A percentile compares a stretch with the other conserved stretches of the same genome.
phyloP scores from a whole-genome alignment of 1,140 invertebrate genomes.

The Phymastichus coffea region DNA sequence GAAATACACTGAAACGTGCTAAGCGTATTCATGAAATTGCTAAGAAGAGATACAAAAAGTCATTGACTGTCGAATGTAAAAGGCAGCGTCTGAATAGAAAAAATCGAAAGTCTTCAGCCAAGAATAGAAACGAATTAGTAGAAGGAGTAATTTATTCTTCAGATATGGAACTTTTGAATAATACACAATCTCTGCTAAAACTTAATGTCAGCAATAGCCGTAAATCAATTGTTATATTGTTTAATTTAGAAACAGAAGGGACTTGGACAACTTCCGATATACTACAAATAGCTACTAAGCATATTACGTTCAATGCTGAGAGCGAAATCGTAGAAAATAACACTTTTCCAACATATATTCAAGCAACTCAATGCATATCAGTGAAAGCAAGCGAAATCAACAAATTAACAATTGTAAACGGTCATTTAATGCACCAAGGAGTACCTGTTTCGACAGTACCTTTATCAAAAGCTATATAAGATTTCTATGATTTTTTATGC shows the following conservation, averaged over 20 bases:
- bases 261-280: conserved; percentile 10
- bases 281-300: conserved; percentile 17
- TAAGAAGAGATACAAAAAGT: no score
- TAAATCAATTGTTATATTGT: conserved; percentile 18
- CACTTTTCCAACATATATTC: conserved; percentile 22
- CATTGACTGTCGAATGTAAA: no score
- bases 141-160: no score
- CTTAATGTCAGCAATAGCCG: no score
- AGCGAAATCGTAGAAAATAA: no score
- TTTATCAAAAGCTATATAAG: conserved; percentile 13
- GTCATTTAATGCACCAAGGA: conserved; percentile 2
- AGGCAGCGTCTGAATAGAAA: no score
- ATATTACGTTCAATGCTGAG: conserved; percentile 9
- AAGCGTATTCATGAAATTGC: neutral
- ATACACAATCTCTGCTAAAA: no score
- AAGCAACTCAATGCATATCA: conserved; percentile 17
- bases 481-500: conserved; percentile 22
- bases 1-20: neutral
- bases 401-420: conserved; percentile 8
- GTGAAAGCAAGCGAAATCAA: conserved; percentile 19
- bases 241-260: conserved; percentile 22
- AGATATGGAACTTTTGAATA: no score
- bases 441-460: conserved; percentile 1
- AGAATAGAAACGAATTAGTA: no score
- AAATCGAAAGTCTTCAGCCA: no score